A percentile compares a stretch with the other conserved stretches of the same genome.
These are phyloP conservation scores for Myotis findleyi DNA, from an alignment of 2,797 vertebrate genomes.

Conservation along the genomic window DNA sequence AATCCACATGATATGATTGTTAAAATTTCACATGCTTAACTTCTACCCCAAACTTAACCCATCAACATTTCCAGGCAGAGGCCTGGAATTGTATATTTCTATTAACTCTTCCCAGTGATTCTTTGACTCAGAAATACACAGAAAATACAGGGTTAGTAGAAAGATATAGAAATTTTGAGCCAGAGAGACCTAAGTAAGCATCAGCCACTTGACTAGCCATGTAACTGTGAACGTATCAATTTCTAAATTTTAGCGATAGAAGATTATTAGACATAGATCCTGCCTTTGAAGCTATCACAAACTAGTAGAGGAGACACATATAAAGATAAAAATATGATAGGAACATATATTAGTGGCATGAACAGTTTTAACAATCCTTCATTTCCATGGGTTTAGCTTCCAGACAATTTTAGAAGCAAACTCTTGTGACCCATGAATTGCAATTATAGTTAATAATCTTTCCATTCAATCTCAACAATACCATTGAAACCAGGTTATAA, in stretches of 20 bases:
- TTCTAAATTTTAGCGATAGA: not conserved
- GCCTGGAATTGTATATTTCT: not conserved
- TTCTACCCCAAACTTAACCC: not conserved
- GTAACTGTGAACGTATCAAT: not conserved
- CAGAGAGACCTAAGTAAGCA: not conserved
- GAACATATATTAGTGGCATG: not conserved
- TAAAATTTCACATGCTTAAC: not conserved
- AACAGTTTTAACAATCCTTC: slow-evolving; percentile 1
- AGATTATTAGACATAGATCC: not conserved
- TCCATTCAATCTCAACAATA: slow-evolving; percentile 19
- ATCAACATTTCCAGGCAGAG: not conserved
- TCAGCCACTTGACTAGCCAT: not conserved
- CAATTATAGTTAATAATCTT: not conserved
- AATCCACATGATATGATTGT: not conserved
- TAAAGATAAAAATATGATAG: not conserved
- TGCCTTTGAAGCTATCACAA: slow-evolving; percentile 10
- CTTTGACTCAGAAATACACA: not conserved
- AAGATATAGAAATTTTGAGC: not conserved
- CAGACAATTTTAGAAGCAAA: not conserved
- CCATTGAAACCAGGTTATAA: not conserved
- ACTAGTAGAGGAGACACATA: not conserved
- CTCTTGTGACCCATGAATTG: not conserved
- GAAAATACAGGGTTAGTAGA: not conserved
- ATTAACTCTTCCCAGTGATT: not conserved
- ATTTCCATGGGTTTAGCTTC: not conserved